Evolutionary conservation across 2,797 vertebrate species (phyloP), one percentile per base, ranked within the genome.

Genomic region (Urosaurus nigricauda): DNA sequence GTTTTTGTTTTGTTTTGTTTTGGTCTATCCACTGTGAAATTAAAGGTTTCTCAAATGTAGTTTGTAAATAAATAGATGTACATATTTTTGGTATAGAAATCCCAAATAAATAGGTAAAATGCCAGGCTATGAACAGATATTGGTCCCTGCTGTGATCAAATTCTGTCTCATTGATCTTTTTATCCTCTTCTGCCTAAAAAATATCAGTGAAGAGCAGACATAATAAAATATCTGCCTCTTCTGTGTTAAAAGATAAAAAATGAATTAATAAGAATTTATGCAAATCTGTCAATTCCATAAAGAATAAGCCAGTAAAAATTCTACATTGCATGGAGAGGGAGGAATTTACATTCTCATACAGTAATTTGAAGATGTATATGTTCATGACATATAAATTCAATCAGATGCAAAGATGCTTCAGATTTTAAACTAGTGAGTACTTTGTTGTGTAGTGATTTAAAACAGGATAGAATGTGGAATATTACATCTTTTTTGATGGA

Each of bases 221-320:
- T 83, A 88, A 88, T 88, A 74, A 75, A 83, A 75, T n/a, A 19
- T 37, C 70, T 26, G 43, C 35, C 43, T 56, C 24, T 77, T 83
- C 58, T 24, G 5, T 53, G 83, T 75, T 65, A 74, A 81, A 82
- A 74, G 56, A n/a, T 24, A 43, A 37, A n/a, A 60, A 40, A 56
- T 13, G 26, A 13, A 60, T 75, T 47, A 51, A 65, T 47, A 29
- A 65, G 74, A 51, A 79, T 26, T n/a, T 78, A 77, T 79, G 40
- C 6, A 77, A 43, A 43, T 63, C 56, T 85, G 24, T 60, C 35
- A 37, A 6, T 60, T 85, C 32, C 43, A 84, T 17, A 70, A 37
- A n/a, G n/a, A 14, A 13, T 37, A 9, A 47, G 26, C 43, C 40
- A 35, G 43, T 21, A 32, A 78, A 47, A 24, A 29, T 29, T 68